Base-by-base conservation (phyloP, 2,888 invertebrate genomes). In the Opisthograptis luteolata region DNA sequence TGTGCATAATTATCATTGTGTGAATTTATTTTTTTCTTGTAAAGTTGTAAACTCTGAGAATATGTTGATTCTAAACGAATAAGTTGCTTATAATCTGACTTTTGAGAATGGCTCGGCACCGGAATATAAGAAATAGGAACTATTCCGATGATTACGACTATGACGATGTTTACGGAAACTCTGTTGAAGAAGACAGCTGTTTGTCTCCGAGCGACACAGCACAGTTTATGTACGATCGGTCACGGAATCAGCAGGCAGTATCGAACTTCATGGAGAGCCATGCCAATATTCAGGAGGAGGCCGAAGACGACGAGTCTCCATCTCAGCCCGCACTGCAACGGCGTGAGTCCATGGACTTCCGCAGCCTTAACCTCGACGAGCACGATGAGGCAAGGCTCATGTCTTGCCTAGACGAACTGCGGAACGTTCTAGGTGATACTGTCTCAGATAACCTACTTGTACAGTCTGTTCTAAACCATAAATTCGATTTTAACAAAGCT, bases 71-170 rank as follows among this genome's bases (percentile, higher is more conserved):
- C 27, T 41, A 9, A 45, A 39, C 27, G 5, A 10, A 50, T 30
- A 42, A 13, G 27, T 37, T 31, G 5, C n/a, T n/a, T n/a, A 37
- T 39, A 34, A 14, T 30, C 22, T 15, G 15, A 24, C 1, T 28
- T 31, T 25, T 3, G 8, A 67, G 24, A 68, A 97, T 97, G 97
- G 95, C 97, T 58, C 94, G 97, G 37, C 97, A 97, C 79, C 92
- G 97, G 59, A 96, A 96, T 84, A 93, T 97, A 45, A 92, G 97
- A 48, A 94, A 94, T 55, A 94, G 96, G 92, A 95, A 95, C 77
- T 96, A 95, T 82, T 94, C 95, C 17, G 97, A 97, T 69, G 98
- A 98, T 73, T 98, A 96, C 76, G 98, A 98, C 71, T 96, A 96
- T 69, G 96, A 97, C 73, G 97, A 97, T 88, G 93, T 96, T 51